Evolutionary conservation across 2,888 invertebrate genomes (phyloP).

Genomic region (Eristalinus sepulchralis): DNA sequence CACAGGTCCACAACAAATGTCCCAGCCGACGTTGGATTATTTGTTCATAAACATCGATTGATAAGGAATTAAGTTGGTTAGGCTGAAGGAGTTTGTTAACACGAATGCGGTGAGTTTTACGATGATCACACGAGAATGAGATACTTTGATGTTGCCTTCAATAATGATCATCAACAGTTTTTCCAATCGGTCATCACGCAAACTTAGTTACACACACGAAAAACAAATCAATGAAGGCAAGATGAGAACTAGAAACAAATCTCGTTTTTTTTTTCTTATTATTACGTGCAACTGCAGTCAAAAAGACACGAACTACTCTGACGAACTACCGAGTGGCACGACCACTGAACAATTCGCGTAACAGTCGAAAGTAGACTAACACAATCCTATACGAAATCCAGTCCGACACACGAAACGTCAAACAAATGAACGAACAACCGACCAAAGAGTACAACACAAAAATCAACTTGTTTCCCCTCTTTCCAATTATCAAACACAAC

Average conservation of each 20-base stretch:
- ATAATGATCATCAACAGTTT: slow-evolving; percentile 25
- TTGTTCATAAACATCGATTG: not conserved
- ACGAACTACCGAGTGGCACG: slow-evolving; percentile 74
- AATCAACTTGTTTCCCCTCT: slow-evolving; percentile 68
- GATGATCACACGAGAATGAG: slow-evolving; percentile 27
- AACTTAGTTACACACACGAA: slow-evolving; percentile 26
- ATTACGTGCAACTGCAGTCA: slow-evolving; percentile 4
- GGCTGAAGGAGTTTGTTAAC: slow-evolving; percentile 31
- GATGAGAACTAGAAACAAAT: slow-evolving; percentile 9
- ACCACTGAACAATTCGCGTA: slow-evolving; percentile 80
- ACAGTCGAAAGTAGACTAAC: slow-evolving; percentile 82
- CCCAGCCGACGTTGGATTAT: slow-evolving; percentile 27
- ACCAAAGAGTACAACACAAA: slow-evolving; percentile 68
- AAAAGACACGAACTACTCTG: slow-evolving; percentile 45
- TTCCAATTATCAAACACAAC: slow-evolving; percentile 72
- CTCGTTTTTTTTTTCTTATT: slow-evolving; percentile 2
- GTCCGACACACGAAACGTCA: slow-evolving; percentile 78
- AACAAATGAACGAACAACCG: slow-evolving; percentile 68
- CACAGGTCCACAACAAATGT: slow-evolving; percentile 54
- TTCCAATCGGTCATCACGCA: slow-evolving; percentile 19
- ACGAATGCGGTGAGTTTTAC: slow-evolving; percentile 30
- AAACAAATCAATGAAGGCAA: slow-evolving; percentile 32
- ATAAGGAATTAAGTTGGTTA: slow-evolving; percentile 11
- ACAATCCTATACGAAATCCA: slow-evolving; percentile 77
- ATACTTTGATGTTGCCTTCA: slow-evolving; percentile 42